A percentile compares a stretch with the other conserved stretches of the same genome.
phyloP scores from a whole-genome alignment of 2,888 invertebrate genomes.

The Ecliptopera silaceata region DNA sequence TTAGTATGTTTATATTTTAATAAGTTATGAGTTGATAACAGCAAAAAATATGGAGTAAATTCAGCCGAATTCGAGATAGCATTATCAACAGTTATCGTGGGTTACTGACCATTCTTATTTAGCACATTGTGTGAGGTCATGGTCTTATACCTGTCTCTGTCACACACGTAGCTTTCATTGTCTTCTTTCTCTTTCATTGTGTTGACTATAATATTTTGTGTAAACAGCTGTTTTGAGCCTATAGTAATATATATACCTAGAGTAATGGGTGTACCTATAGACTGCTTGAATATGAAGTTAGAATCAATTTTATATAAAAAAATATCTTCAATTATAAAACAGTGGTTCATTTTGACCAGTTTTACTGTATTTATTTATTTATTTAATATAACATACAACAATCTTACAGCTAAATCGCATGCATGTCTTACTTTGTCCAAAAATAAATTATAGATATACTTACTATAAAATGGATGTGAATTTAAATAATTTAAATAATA shows the following conservation, averaged over 20 bases:
- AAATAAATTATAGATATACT: too few species aligned
- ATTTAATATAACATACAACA: too few species aligned
- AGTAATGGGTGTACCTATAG: neutral
- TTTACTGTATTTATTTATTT: too few species aligned
- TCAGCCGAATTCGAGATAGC: slow-evolving; percentile 44
- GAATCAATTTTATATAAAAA: too few species aligned
- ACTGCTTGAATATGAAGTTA: too few species aligned
- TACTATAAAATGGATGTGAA: too few species aligned
- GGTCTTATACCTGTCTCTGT: slow-evolving; percentile 50
- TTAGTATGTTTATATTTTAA: slow-evolving; percentile 4
- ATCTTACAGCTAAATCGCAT: too few species aligned
- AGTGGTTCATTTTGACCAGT: too few species aligned
- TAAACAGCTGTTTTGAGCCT: slow-evolving; percentile 41
- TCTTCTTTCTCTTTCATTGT: slow-evolving; percentile 32
- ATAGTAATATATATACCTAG: too few species aligned
- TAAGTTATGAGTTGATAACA: slow-evolving; percentile 7
- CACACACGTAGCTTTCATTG: slow-evolving; percentile 19
- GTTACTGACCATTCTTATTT: slow-evolving; percentile 65
- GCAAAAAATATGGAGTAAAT: slow-evolving; percentile 35
- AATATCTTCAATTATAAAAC: too few species aligned
- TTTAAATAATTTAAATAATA: too few species aligned
- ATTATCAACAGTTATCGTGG: slow-evolving; percentile 50
- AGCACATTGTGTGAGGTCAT: slow-evolving; percentile 70
- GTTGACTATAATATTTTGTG: slow-evolving; percentile 32
- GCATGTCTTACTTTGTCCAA: too few species aligned